Base-by-base conservation (phyloP, 2,113 vertebrate species). In the Sakesphorus luctuosus region DNA sequence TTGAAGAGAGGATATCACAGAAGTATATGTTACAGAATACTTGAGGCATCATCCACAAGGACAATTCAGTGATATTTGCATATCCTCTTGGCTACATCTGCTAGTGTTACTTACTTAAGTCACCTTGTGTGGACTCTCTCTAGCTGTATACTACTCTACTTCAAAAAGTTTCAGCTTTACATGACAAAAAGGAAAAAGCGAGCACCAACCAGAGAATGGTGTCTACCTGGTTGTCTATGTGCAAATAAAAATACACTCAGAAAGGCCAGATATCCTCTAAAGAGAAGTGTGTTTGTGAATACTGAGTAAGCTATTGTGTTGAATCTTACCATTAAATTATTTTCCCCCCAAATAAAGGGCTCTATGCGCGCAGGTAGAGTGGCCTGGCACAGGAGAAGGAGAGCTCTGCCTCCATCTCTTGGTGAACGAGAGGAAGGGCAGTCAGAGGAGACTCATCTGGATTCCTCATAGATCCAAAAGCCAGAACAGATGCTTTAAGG, bases 371-470 rank as follows among this genome's bases (percentile, higher is more conserved):
- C 49, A 46, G 77, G 81, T 52, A 23, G 21, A 55, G 52, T 2
- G 52, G 7, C 33, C 36, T 19, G 24, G 36, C 33, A 47, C 26
- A 0, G 0, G 36, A 58, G 87, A 84, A 31, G 84, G 95, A 91
- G 87, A 43, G 55, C 91, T 90, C 94, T 96, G 89, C 91, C 83
- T 94, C 93, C 93, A 95, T 83, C 94, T 97, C 93, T 91, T 17
- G 93, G 94, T 28, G 71, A 90, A 52, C 0, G 0, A 36, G 12
- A 24, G 84, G 84, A 95, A 97, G 81, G 35, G 44, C 92, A 93
- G 67, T 35, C 83, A 89, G 38, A 40, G 20, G 33, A 74, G 46
- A 38, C 4, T 17, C 38, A 5, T 36, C 67, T 26, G 69, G 18
- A 35, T 63, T 67, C 61, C 5, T 43, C 38, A 10, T 9, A 26